Conservation (phyloP, 2,797 vertebrate species). For the Sebastes diploproa region DNA sequence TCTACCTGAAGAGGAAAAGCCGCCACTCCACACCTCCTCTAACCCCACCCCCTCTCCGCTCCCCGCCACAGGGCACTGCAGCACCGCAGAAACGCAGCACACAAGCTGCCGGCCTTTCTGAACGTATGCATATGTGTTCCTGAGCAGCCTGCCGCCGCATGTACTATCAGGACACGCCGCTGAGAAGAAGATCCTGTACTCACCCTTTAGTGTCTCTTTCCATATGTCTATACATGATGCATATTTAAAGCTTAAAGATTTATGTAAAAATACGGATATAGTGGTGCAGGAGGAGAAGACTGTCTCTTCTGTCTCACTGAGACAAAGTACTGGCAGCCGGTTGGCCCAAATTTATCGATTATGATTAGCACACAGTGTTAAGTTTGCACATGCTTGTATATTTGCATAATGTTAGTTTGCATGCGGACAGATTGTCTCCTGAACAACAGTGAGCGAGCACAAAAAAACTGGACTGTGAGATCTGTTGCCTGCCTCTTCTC, state of each 20-base stretch:
- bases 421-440: constrained; percentile 42
- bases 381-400: background rate
- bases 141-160: constrained; percentile 23
- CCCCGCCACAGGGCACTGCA: constrained; percentile 43
- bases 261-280: constrained; percentile 23
- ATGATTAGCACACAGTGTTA: background rate
- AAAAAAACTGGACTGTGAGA: constrained; percentile 47
- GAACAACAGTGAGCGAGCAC: constrained; percentile 34
- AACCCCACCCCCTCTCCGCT: background rate
- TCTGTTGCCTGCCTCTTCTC: constrained; percentile 41
- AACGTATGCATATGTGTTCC: constrained; percentile 2
- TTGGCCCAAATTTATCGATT: background rate
- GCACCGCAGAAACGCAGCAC: constrained; percentile 20
- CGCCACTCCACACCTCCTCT: background rate
- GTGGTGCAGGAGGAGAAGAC: background rate
- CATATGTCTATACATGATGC: constrained; percentile 6
- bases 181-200: constrained; percentile 3
- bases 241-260: constrained; percentile 53
- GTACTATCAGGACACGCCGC: background rate
- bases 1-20: constrained; percentile 61
- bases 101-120: constrained; percentile 15
- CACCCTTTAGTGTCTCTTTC: background rate
- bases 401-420: constrained; percentile 10
- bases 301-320: background rate
- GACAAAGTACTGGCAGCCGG: background rate